Base-by-base conservation (phyloP, 2,888 invertebrate species). In the Tolmerus cingulatus region DNA sequence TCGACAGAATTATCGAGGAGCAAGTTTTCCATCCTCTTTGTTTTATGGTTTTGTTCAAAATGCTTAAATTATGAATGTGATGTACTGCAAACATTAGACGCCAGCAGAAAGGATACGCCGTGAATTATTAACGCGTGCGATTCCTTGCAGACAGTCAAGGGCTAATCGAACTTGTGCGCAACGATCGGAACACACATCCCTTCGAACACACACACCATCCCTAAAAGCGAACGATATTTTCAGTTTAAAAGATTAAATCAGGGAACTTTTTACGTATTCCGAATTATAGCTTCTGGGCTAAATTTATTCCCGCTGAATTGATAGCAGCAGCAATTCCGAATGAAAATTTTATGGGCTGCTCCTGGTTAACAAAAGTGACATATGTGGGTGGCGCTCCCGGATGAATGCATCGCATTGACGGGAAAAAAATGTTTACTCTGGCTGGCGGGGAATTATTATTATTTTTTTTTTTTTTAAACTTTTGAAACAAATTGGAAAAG, bases 11-110 rank as follows among this genome's bases (percentile, higher is more conserved):
- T 81, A 81, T 55, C 81, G 34, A 81, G 81, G 55, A 81, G 51
- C 81, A 81, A 51, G 81, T 81, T 51, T 81, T 23, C 81, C 55
- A 34, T 55, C 51, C 55, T 7, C 7, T 81, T 81, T 51, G 81
- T 81, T 43, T 81, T 81, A 81, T 51, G 81, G 43, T 55, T 66
- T 81, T 81, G 81, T 81, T 81, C 43, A 81, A 81, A 81, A 16
- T 81, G 81, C 34, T 81, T 81, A 30, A 51, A 81, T 81, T 81
- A 51, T 81, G 81, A 51, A 81, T 81, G 81, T 81, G 81, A 81
- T 55, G 46, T 81, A 81, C 81, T 55, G 23, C 81, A 55, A 78
- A 78, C 78, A 37, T 78, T 78, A 40, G 78, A 37, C 12, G 9
- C 78, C 12, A 16, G 43, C 40, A 40, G 43, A 37, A 5, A 23